Evolutionary conservation across 2,888 invertebrate species (phyloP).

Genomic region (Tethea ocularis): DNA sequence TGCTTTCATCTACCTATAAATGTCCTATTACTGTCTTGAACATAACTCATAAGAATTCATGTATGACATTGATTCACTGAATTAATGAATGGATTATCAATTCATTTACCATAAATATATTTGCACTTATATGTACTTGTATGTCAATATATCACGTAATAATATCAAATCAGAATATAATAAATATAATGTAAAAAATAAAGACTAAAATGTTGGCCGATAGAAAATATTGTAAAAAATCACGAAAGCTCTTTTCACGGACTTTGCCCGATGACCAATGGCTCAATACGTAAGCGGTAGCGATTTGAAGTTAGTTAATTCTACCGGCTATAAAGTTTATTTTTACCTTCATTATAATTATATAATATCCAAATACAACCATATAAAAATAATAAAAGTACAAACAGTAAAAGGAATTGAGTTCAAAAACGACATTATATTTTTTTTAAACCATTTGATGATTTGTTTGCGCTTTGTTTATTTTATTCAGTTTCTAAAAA

Average conservation of each 20-base stretch:
- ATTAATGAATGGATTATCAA: not conserved
- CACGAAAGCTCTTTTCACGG: constrained; percentile 26
- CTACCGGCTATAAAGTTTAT: not conserved
- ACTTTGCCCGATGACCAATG: not conserved
- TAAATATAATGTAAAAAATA: not conserved
- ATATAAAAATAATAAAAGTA: too few relatives aligned
- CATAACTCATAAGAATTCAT: not conserved
- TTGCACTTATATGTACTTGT: too few relatives aligned
- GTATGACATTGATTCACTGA: constrained; percentile 4
- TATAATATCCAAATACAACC: too few relatives aligned
- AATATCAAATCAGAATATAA: not conserved
- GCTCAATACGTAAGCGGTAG: not conserved
- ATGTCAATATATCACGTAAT: too few relatives aligned
- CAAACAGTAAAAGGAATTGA: too few relatives aligned
- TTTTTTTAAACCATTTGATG: too few relatives aligned
- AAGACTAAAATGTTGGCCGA: constrained; percentile 8
- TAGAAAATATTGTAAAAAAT: constrained; percentile 20
- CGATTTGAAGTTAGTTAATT: not conserved
- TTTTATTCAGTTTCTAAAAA: too few relatives aligned
- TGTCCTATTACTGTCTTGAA: constrained; percentile 1
- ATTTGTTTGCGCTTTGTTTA: too few relatives aligned
- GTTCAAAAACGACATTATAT: too few relatives aligned
- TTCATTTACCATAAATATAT: not conserved
- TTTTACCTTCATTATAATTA: too few relatives aligned
- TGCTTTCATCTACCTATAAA: constrained; percentile 7